These are phyloP conservation scores for Coilia nasus DNA, from an alignment of 2,797 vertebrate genomes.

Conservation along the genomic window DNA sequence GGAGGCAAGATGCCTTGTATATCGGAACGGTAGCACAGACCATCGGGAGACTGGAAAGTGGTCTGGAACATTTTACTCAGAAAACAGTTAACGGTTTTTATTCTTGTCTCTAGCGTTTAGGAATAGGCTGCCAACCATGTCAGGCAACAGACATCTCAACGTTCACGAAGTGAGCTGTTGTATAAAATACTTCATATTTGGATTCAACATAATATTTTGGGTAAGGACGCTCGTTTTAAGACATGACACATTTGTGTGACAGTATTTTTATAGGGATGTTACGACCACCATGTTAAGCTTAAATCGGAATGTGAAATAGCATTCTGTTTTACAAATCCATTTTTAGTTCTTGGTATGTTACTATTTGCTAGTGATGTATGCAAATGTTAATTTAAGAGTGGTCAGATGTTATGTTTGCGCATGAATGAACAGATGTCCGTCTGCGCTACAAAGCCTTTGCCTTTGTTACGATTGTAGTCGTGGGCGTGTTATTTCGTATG, in stretches of 20 bases:
- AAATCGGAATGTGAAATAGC: not conserved
- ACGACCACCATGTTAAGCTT: not conserved
- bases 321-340: not conserved
- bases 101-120: constrained; percentile 35
- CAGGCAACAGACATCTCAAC: constrained; percentile 97
- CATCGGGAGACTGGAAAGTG: constrained; percentile 47
- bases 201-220: constrained; percentile 99
- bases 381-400: not conserved
- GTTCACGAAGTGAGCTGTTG: constrained; percentile 99
- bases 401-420: not conserved
- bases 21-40: constrained; percentile 45
- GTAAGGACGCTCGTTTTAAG: constrained; percentile 74
- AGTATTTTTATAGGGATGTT: not conserved
- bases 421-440: constrained; percentile 6
- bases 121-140: constrained; percentile 82
- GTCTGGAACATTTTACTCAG: constrained; percentile 56
- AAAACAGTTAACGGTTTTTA: constrained; percentile 58
- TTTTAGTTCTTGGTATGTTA: not conserved
- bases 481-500: constrained; percentile 10
- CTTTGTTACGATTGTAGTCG: constrained; percentile 22
- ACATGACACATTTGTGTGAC: not conserved
- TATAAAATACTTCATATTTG: constrained; percentile 99
- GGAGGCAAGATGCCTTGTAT: constrained; percentile 46
- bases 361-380: not conserved
- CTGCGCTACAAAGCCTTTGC: not conserved